Conservation (phyloP, 2,888 invertebrate species). For the Lasioglossum villosulum region DNA sequence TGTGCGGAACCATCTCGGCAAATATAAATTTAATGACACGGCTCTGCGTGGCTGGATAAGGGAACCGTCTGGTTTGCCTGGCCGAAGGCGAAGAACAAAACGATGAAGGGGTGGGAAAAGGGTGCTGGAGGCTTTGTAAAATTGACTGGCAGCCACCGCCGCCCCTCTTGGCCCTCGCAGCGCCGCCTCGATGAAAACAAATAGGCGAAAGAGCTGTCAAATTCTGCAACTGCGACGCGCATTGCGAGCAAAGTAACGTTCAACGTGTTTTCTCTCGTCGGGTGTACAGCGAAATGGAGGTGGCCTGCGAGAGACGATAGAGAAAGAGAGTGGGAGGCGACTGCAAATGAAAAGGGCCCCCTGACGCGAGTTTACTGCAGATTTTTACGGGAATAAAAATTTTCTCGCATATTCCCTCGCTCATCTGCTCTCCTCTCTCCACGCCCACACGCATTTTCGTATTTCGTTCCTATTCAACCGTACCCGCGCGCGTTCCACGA, state of each 20-base stretch:
- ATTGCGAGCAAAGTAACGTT: constrained; percentile 23
- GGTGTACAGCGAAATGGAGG: not conserved
- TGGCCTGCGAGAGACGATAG: not conserved
- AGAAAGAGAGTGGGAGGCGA: not conserved
- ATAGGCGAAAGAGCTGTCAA: constrained; percentile 48
- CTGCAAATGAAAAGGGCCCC: constrained; percentile 37
- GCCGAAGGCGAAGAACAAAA: not conserved
- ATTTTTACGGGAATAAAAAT: constrained; percentile 37
- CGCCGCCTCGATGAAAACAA: constrained; percentile 41
- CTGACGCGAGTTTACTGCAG: constrained; percentile 20
- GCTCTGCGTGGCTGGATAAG: not conserved
- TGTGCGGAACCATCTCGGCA: constrained; percentile 36
- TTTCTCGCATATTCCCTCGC: constrained; percentile 4
- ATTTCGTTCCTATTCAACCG: not conserved
- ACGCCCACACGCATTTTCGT: not conserved
- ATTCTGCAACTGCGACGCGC: constrained; percentile 21
- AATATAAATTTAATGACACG: constrained; percentile 69
- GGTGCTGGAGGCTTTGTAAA: constrained; percentile 45
- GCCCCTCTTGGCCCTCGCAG: constrained; percentile 10
- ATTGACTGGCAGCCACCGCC: constrained; percentile 44
- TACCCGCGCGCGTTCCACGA: not conserved
- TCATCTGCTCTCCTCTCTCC: not conserved
- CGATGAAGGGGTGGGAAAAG: not conserved
- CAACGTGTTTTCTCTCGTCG: constrained; percentile 15
- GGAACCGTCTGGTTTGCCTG: not conserved